Conservation (phyloP, 2,113 vertebrate genomes). For the Athene cunicularia region DNA sequence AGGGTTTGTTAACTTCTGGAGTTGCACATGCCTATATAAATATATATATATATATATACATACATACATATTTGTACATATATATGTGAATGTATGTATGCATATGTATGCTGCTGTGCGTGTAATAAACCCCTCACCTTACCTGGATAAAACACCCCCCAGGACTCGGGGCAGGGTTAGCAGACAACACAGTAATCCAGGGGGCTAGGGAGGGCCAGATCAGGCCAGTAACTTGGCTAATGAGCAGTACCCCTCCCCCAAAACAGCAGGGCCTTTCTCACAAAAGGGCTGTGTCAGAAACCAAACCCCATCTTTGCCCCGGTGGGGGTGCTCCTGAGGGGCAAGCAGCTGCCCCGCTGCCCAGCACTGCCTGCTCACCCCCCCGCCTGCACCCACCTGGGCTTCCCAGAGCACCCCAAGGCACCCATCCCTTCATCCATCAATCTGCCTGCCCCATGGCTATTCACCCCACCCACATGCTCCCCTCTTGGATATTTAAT, state of each 20-base stretch:
- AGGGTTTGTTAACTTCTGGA: neutral
- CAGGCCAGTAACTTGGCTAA: neutral
- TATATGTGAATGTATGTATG: neutral
- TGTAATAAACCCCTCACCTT: neutral
- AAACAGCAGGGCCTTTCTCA: neutral
- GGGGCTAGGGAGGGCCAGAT: neutral
- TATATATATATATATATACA: accelerated
- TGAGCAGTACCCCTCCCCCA: accelerated
- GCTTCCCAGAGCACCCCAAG: neutral
- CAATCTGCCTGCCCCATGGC: accelerated
- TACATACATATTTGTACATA: accelerated
- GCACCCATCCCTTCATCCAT: neutral
- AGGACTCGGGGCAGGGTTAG: neutral
- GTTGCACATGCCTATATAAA: neutral
- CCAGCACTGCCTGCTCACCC: neutral
- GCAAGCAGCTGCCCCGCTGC: neutral
- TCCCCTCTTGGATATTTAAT: neutral
- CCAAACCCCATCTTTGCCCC: neutral
- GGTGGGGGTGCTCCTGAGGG: neutral
- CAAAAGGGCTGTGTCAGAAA: neutral
- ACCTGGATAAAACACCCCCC: neutral
- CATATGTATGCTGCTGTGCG: neutral
- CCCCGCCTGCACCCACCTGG: neutral
- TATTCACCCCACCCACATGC: accelerated
- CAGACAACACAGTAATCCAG: neutral